Base-by-base conservation (phyloP, 1,140 invertebrate genomes). In the Parasteatoda tepidariorum region DNA sequence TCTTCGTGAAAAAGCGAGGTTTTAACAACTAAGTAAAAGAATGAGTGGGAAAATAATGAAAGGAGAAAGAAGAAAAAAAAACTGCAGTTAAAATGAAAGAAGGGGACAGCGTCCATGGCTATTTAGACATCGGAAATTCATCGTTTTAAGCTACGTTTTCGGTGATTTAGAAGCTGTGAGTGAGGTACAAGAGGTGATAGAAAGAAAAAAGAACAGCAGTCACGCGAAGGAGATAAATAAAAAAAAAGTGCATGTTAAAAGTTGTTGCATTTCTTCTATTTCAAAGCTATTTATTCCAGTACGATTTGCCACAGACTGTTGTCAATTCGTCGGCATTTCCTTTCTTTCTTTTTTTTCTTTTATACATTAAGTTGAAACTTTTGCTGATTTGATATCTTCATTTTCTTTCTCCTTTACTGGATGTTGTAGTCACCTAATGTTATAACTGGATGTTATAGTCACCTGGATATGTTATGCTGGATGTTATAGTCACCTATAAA, bases 81-180 rank as follows among this genome's bases (percentile, higher is more conserved):
- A 31, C 7, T 9, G 55, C 11, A 62, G 28, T 26, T 28, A 59
- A 55, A 26, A 61, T 30, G 41, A 71, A 57, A 33, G n/a, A 34
- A 26, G 75, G 33, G 64, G 18, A 68, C 26, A 4, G 48, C 7
- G 3, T 15, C 64, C 9, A 28, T n/a, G 48, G 64, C 75, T 79
- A 67, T 79, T 67, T 79, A 79, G 75, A 79, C 68, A 79, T 79
- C 75, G 75, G 64, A 54, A 67, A 79, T 57, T 79, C 75, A 41
- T 79, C 75, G 75, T 64, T 7, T 64, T 64, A 64, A 66, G 33
- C 30, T 0, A 30, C 33, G n/a, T 67, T 34, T 22, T 68, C 28
- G 62, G 66, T 81, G 78, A 81, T 81, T 81, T 81, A 81, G 67
- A 81, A 70, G 62, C 78, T 31, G 22, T 28, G 48, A 26, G 38